Evolutionary conservation across 2,113 vertebrate genomes (phyloP).

Genomic region (Odontesthes bonariensis): DNA sequence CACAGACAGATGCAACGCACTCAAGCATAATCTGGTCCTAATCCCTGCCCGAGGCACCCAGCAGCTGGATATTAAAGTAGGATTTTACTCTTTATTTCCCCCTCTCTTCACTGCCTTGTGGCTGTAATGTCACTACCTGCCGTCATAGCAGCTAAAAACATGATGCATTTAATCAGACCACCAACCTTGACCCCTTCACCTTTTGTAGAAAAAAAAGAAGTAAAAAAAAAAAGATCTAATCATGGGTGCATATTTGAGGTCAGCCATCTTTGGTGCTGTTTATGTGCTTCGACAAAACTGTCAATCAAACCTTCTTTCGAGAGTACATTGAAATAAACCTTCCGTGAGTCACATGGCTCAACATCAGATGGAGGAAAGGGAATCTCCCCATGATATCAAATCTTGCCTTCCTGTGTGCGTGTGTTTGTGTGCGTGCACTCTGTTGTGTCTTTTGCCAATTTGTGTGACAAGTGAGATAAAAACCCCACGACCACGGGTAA

Average conservation of each 20-base stretch:
- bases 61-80: constrained; percentile 65
- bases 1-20: constrained; percentile 42
- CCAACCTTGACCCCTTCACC: constrained; percentile 21
- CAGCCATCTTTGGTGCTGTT: constrained; percentile 1
- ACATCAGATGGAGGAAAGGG: constrained; percentile 17
- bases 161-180: constrained; percentile 16
- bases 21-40: constrained; percentile 60
- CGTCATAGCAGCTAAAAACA: constrained; percentile 1
- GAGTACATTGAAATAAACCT: constrained; percentile 20
- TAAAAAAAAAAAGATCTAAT: constrained; percentile 26
- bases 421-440: background rate
- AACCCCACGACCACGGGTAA: constrained; percentile 57
- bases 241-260: constrained; percentile 11
- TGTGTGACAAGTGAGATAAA: constrained; percentile 55
- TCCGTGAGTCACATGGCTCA: constrained; percentile 7
- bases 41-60: constrained; percentile 63
- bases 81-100: constrained; percentile 41
- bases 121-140: constrained; percentile 38
- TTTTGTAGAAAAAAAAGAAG: background rate
- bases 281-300: constrained; percentile 10
- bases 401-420: constrained; percentile 2
- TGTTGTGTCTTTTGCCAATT: constrained; percentile 52
- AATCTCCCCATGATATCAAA: constrained; percentile 20
- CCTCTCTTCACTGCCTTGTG: background rate
- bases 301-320: constrained; percentile 28